A percentile compares a stretch with the other conserved stretches of the same genome.
Evolutionary conservation across 2,888 invertebrate species (phyloP).

Genomic region (Aromia moschata): DNA sequence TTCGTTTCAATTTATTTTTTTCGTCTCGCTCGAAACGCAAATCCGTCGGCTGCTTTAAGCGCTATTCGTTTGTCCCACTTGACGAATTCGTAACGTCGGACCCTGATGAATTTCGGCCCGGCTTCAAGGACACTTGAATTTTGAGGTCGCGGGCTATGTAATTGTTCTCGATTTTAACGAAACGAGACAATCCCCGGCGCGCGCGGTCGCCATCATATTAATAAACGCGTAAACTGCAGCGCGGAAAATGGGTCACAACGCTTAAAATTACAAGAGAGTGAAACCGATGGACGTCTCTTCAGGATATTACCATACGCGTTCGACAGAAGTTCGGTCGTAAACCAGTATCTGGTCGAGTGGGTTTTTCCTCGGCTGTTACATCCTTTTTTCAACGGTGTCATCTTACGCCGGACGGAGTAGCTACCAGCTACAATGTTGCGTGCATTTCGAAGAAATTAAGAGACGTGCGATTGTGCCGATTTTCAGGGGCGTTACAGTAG

Average conservation of each 20-base stretch:
- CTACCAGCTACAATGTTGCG: too few species aligned
- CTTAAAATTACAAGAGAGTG: conserved; percentile 20
- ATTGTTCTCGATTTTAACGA: conserved; percentile 42
- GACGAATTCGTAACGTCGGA: neutral
- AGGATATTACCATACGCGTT: neutral
- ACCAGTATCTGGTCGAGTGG: too few species aligned
- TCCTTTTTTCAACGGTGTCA: too few species aligned
- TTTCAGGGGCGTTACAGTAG: too few species aligned
- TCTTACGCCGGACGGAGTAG: too few species aligned
- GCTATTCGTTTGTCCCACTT: conserved; percentile 2
- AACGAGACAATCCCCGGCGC: conserved; percentile 8
- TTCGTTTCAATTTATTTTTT: conserved; percentile 1
- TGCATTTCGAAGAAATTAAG: too few species aligned
- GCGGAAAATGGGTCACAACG: conserved; percentile 15
- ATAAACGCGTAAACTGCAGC: conserved; percentile 13
- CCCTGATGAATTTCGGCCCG: conserved; percentile 16
- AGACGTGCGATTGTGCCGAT: too few species aligned
- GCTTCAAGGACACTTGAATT: conserved; percentile 46
- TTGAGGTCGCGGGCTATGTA: conserved; percentile 43
- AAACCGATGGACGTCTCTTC: conserved; percentile 8
- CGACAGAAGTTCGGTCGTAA: too few species aligned
- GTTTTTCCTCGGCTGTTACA: too few species aligned
- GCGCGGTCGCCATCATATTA: conserved; percentile 16
- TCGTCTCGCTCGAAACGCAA: conserved; percentile 15
- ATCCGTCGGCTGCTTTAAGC: conserved; percentile 8